A percentile compares a stretch with the other conserved stretches of the same genome.
These are phyloP conservation scores for Sakesphorus luctuosus DNA, from an alignment of 2,113 vertebrate genomes.

Conservation along the genomic window DNA sequence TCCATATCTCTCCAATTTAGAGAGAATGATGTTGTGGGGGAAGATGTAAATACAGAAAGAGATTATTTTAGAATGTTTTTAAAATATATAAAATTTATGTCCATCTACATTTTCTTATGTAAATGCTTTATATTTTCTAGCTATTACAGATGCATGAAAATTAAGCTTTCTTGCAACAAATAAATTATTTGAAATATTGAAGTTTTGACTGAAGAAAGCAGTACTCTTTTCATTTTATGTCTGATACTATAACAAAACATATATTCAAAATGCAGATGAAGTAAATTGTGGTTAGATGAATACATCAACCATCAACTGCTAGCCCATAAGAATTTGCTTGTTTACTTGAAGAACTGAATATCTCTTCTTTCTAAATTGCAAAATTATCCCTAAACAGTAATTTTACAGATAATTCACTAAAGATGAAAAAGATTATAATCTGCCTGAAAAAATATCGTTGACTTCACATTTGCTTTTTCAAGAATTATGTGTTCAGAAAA, in stretches of 20 bases:
- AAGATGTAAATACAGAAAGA: background rate
- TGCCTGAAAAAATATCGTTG: background rate
- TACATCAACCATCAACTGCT: background rate
- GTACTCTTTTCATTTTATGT: background rate
- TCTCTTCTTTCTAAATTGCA: background rate
- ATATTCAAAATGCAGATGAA: background rate
- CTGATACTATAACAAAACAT: background rate
- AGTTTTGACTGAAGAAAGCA: background rate
- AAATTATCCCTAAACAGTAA: background rate
- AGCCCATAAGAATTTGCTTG: background rate
- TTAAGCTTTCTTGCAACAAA: fast-evolving
- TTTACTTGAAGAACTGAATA: background rate
- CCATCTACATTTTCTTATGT: background rate
- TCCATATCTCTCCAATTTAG: background rate
- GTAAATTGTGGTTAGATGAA: background rate
- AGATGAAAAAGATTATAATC: background rate
- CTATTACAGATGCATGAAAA: background rate
- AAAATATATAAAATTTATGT: background rate
- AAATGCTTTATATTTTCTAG: background rate
- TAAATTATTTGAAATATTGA: background rate
- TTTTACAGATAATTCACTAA: background rate
- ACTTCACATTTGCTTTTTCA: background rate
- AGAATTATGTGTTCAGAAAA: background rate
- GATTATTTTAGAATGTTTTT: background rate
- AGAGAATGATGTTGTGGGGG: background rate